phyloP scores from a whole-genome alignment of 2,797 vertebrate species.

The Ctenochaetus hawaiiensis region DNA sequence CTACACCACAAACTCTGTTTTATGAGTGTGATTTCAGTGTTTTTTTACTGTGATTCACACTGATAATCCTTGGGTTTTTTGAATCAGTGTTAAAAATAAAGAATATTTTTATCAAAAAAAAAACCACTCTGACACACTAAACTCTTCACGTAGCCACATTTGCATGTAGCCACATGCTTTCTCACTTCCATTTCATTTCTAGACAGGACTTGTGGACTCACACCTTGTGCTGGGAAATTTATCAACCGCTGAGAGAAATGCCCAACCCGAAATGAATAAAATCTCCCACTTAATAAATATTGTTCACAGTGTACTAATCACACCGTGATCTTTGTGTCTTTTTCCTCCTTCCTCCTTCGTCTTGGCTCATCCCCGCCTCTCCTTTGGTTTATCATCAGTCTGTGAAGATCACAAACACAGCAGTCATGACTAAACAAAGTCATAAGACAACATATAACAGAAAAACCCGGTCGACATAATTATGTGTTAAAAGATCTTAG shows the following conservation, averaged over 20 bases:
- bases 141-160: slow-evolving; percentile 1
- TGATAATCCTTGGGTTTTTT: neutral
- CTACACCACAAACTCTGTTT: slow-evolving; percentile 9
- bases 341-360: neutral
- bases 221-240: slow-evolving; percentile 20
- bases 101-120: too few species aligned
- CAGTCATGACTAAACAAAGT: neutral
- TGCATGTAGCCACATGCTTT: slow-evolving; percentile 14
- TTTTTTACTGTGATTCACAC: neutral
- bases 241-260: slow-evolving; percentile 16
- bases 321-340: neutral
- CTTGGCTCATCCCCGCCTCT: slow-evolving; percentile 4
- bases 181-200: slow-evolving; percentile 27
- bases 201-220: slow-evolving; percentile 7
- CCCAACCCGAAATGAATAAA: slow-evolving; percentile 23
- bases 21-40: neutral
- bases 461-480: neutral
- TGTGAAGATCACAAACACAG: slow-evolving; percentile 43
- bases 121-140: neutral
- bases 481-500: neutral
- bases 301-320: slow-evolving; percentile 8
- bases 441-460: neutral
- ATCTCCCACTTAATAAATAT: slow-evolving; percentile 1
- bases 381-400: slow-evolving; percentile 45
- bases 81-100: neutral